Base-by-base conservation (phyloP, 2,888 invertebrate genomes). In the Arctia plantaginis region DNA sequence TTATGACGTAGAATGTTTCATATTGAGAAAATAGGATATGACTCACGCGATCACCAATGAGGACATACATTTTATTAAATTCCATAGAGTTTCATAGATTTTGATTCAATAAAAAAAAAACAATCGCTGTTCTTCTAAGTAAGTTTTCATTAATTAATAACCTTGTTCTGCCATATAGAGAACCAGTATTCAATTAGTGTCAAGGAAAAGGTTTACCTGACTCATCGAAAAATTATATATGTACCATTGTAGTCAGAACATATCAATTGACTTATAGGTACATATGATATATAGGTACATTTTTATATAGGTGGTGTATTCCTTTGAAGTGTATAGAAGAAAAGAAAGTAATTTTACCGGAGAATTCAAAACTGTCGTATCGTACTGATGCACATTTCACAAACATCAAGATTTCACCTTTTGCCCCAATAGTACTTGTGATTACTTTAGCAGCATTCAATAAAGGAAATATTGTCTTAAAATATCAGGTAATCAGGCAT, bases 171-270 rank as follows among this genome's bases (percentile, higher is more conserved):
- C 72, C 64, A 66, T 77, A 68, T 47, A 66, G 23, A 41, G 75
- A 62, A 71, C 65, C 66, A 44, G 69, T 74, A 74, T 79, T 82
- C 39, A 71, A 80, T 75, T 78, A 51, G 59, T 74, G 78, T 77
- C 77, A 78, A 79, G 81, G 80, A 78, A 80, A 73, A 51, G 59
- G 76, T 76, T 79, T 77, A 74, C 76, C 59, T 79, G 73, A 79
- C 69, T 79, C 73, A 77, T 80, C 27, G 69, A 62, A 27, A 47
- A 68, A 73, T 75, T 47, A 66, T 65, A 35, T 6, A 35, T n/a
- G 23, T 59, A 66, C 18, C 35, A 44, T 68, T 27, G 62, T 27
- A 30, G 30, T 44, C 15, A 47, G 12, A 67, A 67, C 33, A 59
- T 67, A 39, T 27, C n/a, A 3, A 30, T 47, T 47, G 20, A 18